Evolutionary conservation across 2,888 invertebrate genomes (phyloP), one percentile per base, ranked within the genome.

Genomic region (Chloromyia formosa): DNA sequence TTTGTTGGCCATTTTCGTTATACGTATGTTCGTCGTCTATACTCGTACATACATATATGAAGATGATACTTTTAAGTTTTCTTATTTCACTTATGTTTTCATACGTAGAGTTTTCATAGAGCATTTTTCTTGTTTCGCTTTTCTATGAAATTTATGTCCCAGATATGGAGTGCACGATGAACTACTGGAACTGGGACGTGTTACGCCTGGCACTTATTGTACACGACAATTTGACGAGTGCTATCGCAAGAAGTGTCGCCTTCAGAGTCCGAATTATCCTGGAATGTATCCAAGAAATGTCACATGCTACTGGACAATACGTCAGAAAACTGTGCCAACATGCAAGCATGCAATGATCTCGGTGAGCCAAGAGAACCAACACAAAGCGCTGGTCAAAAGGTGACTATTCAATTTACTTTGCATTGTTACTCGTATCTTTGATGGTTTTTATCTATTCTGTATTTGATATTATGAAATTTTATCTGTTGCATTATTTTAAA

Each of bases 331-430:
- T 82, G 92, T 94, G 77, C 94, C 95, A 14, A 94, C 93, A 60
- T 95, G 95, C 85, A 95, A 95, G 83, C 94, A 94, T 85, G 95
- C 95, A 49, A 94, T 95, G 93, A 93, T 96, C 80, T 92, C 94
- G 18, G 93, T 95, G 75, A 88, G 91, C 69, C 94, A 94, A 83
- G 91, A 92, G 81, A 91, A 91, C 89, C 87, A 91, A 89, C 79
- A 89, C 87, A 87, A 85, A 80, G 82, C 84, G 61, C 79, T 85
- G 77, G 83, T 84, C 27, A 84, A 83, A 78, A 82, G 84, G 83
- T 84, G 77, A 81, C 80, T 80, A 61, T 14, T 42, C 18, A 56
- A 72, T 58, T 71, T 5, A 16, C 14, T 60, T 60, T 1, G 5
- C 3, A 53, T 53, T 1, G n/a, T 10, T 53, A 53, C 10, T 14